A percentile compares a stretch with the other conserved stretches of the same genome.
Evolutionary conservation across 2,113 vertebrate species (phyloP).

Genomic region (Ia io): DNA sequence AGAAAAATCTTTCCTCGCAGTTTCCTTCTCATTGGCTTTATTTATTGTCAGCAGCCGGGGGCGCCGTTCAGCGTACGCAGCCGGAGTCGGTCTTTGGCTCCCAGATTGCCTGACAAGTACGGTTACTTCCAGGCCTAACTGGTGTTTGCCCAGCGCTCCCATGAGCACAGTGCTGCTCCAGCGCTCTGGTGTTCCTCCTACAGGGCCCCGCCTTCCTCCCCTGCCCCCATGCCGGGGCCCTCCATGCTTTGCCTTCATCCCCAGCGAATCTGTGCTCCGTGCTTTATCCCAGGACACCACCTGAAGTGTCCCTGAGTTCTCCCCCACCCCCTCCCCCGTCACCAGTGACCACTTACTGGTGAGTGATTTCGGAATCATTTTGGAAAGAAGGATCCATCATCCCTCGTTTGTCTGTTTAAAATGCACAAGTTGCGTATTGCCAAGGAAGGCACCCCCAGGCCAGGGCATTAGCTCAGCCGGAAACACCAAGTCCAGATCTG

Average conservation of each 20-base stretch:
- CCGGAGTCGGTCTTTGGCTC: background rate
- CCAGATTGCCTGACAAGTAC: background rate
- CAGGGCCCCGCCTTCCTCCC: background rate
- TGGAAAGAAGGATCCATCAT: background rate
- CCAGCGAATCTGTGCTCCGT: background rate
- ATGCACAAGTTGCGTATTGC: background rate
- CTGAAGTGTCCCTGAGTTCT: background rate
- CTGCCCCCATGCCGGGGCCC: background rate
- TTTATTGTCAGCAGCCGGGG: constrained; percentile 24
- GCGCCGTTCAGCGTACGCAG: background rate
- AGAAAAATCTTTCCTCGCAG: background rate
- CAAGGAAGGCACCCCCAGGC: background rate
- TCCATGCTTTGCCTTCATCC: background rate
- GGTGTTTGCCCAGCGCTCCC: background rate
- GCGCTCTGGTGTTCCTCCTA: background rate
- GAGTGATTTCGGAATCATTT: background rate
- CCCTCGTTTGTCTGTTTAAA: background rate
- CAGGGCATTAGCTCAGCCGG: background rate
- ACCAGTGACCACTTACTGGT: background rate
- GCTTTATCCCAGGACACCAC: background rate
- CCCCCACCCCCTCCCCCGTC: background rate
- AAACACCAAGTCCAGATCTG: background rate
- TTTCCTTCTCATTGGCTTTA: constrained; percentile 17
- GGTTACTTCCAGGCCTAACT: background rate
- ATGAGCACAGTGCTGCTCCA: rapidly evolving